These are phyloP conservation scores for Brachystomella parvula DNA, from an alignment of 1,140 invertebrate genomes.

Conservation along the genomic window DNA sequence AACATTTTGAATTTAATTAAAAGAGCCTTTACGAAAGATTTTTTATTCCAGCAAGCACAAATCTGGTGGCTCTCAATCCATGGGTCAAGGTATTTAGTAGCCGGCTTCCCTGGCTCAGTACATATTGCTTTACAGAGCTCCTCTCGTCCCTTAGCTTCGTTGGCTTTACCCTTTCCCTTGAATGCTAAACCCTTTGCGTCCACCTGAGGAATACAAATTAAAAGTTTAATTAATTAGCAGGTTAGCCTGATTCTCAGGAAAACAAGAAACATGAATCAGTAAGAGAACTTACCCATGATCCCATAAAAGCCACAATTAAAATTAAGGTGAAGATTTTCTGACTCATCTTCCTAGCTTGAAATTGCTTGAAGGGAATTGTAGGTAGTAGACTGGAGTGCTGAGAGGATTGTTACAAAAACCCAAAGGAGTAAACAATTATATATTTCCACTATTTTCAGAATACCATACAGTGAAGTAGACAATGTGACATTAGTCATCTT, in stretches of 20 bases:
- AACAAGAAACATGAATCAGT: not conserved
- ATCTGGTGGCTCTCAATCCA: not conserved
- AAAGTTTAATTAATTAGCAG: not conserved
- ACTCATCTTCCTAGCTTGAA: not conserved
- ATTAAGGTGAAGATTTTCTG: not conserved
- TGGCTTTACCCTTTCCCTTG: not conserved
- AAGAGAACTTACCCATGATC: no score
- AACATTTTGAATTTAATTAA: no score
- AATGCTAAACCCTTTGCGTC: not conserved
- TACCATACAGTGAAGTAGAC: no score
- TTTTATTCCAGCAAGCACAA: not conserved
- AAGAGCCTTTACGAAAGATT: not conserved
- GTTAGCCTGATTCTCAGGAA: not conserved
- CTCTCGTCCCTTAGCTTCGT: not conserved
- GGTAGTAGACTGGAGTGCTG: no score
- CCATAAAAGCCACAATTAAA: not conserved
- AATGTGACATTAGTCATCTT: no score
- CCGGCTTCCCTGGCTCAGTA: not conserved
- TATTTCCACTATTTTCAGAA: no score
- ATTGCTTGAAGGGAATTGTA: no score
- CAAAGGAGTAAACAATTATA: no score
- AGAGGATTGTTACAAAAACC: no score
- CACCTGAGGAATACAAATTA: not conserved
- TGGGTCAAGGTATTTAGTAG: not conserved
- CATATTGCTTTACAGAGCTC: not conserved